Conservation (phyloP, 2,888 invertebrate genomes). For the Theodoxus fluviatilis region DNA sequence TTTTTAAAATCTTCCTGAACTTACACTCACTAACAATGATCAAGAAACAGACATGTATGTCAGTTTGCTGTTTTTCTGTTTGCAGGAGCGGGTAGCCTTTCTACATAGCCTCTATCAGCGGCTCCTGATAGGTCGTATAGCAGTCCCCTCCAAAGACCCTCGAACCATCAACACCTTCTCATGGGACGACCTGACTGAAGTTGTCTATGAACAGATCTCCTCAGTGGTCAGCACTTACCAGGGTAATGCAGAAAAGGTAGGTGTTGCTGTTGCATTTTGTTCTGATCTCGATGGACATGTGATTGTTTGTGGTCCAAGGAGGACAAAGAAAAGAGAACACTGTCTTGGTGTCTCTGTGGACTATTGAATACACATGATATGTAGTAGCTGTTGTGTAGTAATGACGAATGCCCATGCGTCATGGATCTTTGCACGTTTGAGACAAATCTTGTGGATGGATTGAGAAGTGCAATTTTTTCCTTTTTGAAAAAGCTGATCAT, state of each 20-base stretch:
- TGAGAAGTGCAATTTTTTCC: too few relatives aligned
- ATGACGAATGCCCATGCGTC: too few relatives aligned
- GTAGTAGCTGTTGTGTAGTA: too few relatives aligned
- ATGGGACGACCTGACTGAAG: slow-evolving; percentile 54
- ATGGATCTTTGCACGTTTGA: too few relatives aligned
- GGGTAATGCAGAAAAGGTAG: slow-evolving; percentile 54
- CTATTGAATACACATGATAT: too few relatives aligned
- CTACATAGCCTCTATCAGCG: slow-evolving; percentile 57
- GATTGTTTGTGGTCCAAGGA: too few relatives aligned
- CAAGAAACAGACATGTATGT: background rate
- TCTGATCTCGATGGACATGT: too few relatives aligned
- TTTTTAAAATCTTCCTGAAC: background rate
- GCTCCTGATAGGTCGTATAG: slow-evolving; percentile 46
- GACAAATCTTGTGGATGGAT: too few relatives aligned
- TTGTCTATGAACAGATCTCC: slow-evolving; percentile 57
- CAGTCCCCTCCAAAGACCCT: slow-evolving; percentile 41
- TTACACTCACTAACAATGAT: background rate
- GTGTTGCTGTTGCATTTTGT: too few relatives aligned
- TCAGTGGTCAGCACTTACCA: slow-evolving; percentile 46
- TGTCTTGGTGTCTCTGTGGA: too few relatives aligned
- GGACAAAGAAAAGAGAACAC: too few relatives aligned
- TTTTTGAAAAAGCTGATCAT: too few relatives aligned
- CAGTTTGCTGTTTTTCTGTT: slow-evolving; percentile 1
- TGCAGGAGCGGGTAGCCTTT: slow-evolving; percentile 52
- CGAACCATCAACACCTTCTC: slow-evolving; percentile 44